Percentiles rank a stretch among this genome's conserved stretches.
phyloP scores from a whole-genome alignment of 2,888 invertebrate genomes.

The Pocota personata region DNA sequence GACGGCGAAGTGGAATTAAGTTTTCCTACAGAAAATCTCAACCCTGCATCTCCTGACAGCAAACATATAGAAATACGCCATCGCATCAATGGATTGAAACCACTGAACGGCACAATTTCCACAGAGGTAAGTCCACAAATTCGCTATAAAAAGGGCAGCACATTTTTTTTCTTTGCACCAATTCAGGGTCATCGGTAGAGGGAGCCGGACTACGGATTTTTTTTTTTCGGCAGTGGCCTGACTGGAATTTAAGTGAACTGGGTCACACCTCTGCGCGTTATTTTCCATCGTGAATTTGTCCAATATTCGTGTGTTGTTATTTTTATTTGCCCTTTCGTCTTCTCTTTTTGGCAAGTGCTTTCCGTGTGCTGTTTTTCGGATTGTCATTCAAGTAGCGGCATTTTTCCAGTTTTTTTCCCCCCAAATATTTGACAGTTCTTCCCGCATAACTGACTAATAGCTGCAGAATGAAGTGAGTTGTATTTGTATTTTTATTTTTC shows the following conservation, averaged over 20 bases:
- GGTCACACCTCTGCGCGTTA: slow-evolving; percentile 53
- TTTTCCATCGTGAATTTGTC: slow-evolving; percentile 43
- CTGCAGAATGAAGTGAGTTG: too few relatives aligned
- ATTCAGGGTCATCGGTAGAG: slow-evolving; percentile 55
- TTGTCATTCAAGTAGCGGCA: background rate
- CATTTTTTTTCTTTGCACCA: slow-evolving; percentile 5
- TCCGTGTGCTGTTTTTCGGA: background rate
- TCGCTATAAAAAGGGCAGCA: background rate
- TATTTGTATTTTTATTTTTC: background rate
- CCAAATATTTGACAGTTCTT: background rate
- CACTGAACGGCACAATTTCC: slow-evolving; percentile 46
- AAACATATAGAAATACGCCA: slow-evolving; percentile 53
- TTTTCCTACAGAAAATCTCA: slow-evolving; percentile 52
- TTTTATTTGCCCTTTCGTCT: slow-evolving; percentile 14
- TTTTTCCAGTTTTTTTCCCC: background rate
- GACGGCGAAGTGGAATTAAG: slow-evolving; percentile 67
- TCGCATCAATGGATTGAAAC: slow-evolving; percentile 58
- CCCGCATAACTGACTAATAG: background rate
- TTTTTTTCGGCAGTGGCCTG: slow-evolving; percentile 35
- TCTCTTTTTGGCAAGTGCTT: slow-evolving; percentile 18
- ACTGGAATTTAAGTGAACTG: slow-evolving; percentile 54
- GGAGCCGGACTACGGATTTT: background rate
- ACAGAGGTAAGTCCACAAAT: slow-evolving; percentile 52
- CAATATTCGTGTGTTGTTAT: slow-evolving; percentile 37
- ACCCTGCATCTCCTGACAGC: slow-evolving; percentile 41